Base-by-base conservation (phyloP, 2,888 invertebrate genomes). In the Hydraecia micacea region DNA sequence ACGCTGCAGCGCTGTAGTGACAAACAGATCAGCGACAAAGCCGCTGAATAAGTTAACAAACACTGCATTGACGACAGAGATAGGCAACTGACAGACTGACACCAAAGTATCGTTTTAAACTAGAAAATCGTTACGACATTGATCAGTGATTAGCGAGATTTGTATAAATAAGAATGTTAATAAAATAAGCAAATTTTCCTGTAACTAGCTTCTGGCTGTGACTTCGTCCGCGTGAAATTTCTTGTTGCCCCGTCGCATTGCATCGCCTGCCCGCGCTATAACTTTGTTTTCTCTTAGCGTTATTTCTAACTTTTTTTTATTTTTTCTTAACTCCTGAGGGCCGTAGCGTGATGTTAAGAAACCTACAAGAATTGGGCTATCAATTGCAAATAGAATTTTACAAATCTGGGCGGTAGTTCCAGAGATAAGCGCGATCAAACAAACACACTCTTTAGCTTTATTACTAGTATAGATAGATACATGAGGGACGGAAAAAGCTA, bases 11-110 rank as follows among this genome's bases (percentile, higher is more conserved):
- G 18, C 66, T 66, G 52, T 55, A 46, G 13, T n/a, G 49, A n/a
- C n/a, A 60, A 67, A 63, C 36, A 62, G 36, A 39, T 36, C 28
- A 69, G n/a, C 39, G n/a, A 65, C 39, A 28, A 74, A 71, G 32
- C 21, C 18, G 46, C 46, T 66, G 55, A 46, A 39, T 66, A 21
- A 25, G 42, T n/a, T 46, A 32, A 32, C 32, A 32, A 32, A 32
- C 32, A 67, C 11, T 36, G n/a, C 21, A 11, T 11, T 28, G 42
- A 21, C 21, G 42, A 42, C 67, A 46, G 21, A 42, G 67, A 28
- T 42, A 21, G 18, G 67, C 6, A n/a, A 11, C 9, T 62, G 9
- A 28, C 28, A 28, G n/a, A n/a, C n/a, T n/a, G n/a, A n/a, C n/a
- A n/a, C 28, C 8, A 28, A 1, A 25, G 52, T n/a, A 55, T 25